Conservation (phyloP, 2,797 vertebrate species). For the Amniataba percoides region DNA sequence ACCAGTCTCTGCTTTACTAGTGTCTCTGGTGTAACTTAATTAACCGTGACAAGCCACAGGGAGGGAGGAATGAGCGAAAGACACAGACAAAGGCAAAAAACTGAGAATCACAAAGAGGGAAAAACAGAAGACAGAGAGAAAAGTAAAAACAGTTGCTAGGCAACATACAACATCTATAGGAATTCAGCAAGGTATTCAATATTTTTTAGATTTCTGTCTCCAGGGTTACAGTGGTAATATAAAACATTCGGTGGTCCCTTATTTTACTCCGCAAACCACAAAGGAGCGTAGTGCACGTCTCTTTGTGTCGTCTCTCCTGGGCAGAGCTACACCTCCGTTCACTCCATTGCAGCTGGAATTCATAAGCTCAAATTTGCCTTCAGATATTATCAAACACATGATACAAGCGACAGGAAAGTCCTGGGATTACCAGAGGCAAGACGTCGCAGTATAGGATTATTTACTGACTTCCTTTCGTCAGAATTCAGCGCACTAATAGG, state of each 20-base stretch:
- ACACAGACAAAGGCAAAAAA: constrained; percentile 70
- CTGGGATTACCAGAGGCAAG: constrained; percentile 45
- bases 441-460: constrained; percentile 38
- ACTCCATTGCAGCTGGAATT: constrained; percentile 53
- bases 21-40: constrained; percentile 81
- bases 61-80: constrained; percentile 58
- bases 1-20: constrained; percentile 76
- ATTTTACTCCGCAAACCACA: constrained; percentile 65
- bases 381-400: constrained; percentile 48
- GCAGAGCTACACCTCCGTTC: constrained; percentile 32
- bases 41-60: constrained; percentile 80
- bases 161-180: constrained; percentile 88
- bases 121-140: constrained; percentile 58
- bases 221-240: constrained; percentile 83
- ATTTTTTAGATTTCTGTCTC: constrained; percentile 84
- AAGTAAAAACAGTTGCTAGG: constrained; percentile 87
- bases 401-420: constrained; percentile 42
- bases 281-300: constrained; percentile 24
- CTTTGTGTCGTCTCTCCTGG: constrained; percentile 11
- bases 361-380: constrained; percentile 49
- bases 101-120: constrained; percentile 61
- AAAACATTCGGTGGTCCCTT: constrained; percentile 71
- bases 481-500: constrained; percentile 59
- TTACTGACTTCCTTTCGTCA: constrained; percentile 26
- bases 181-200: constrained; percentile 82